A percentile compares a stretch with the other conserved stretches of the same genome.
Evolutionary conservation across 2,888 invertebrate genomes (phyloP).

Genomic region (Augochlorella aurata): DNA sequence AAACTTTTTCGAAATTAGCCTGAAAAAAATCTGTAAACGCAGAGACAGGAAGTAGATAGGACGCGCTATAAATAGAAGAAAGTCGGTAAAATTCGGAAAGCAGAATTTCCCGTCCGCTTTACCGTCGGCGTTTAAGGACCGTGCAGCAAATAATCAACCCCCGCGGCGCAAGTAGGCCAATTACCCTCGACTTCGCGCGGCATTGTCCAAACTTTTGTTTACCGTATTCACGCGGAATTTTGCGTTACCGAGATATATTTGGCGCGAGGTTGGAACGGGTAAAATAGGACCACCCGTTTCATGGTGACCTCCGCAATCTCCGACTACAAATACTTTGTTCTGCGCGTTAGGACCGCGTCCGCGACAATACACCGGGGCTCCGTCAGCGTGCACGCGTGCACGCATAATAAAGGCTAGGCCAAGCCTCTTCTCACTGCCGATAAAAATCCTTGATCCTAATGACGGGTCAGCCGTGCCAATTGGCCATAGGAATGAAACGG

Average conservation of each 20-base stretch:
- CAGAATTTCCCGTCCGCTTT: neutral
- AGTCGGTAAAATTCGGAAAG: neutral
- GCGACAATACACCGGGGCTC: constrained; percentile 35
- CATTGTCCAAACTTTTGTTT: constrained; percentile 6
- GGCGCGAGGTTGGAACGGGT: constrained; percentile 43
- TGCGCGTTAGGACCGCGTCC: constrained; percentile 31
- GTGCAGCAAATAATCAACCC: neutral
- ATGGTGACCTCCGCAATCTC: constrained; percentile 43
- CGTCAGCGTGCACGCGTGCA: constrained; percentile 35
- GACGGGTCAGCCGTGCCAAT: constrained; percentile 80
- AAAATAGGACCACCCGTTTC: constrained; percentile 47
- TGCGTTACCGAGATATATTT: constrained; percentile 29
- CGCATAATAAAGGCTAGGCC: constrained; percentile 68
- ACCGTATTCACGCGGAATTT: constrained; percentile 34
- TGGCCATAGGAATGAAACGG: constrained; percentile 69
- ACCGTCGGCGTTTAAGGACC: neutral
- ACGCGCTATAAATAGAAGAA: neutral
- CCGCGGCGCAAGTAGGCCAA: neutral
- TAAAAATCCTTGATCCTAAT: constrained; percentile 80
- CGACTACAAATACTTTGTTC: constrained; percentile 49
- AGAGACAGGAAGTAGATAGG: neutral
- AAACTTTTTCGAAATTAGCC: neutral
- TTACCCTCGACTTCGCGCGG: neutral
- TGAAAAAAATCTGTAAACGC: neutral
- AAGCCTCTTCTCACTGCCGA: constrained; percentile 50